Conservation (phyloP, 2,888 invertebrate species). For the Drosophila niveifrons region DNA sequence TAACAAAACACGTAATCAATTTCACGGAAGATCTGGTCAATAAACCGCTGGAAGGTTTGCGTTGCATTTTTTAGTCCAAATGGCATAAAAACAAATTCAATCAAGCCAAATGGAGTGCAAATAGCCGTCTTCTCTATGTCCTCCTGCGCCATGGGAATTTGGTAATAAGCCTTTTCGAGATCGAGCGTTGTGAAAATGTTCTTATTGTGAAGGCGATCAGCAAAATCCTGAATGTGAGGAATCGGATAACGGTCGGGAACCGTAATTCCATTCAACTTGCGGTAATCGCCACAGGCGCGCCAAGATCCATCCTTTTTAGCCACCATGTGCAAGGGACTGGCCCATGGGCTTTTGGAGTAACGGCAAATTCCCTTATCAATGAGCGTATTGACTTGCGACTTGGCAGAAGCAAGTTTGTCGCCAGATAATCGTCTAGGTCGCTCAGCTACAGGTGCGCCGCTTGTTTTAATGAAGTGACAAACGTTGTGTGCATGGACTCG, state of each 20-base stretch:
- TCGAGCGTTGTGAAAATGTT: constrained; percentile 1
- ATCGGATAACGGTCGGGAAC: constrained; percentile 3
- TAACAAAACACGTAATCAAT: constrained; percentile 1
- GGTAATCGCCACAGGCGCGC: neutral
- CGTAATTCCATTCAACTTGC: neutral
- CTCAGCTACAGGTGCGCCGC: neutral
- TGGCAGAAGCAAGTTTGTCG: neutral
- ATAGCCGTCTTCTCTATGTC: constrained; percentile 9
- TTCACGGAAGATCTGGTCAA: constrained; percentile 1
- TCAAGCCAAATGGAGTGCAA: constrained; percentile 5
- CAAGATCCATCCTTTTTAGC: neutral
- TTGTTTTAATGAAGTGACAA: neutral
- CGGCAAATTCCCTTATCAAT: neutral
- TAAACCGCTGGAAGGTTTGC: constrained; percentile 6
- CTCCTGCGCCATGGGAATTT: constrained; percentile 1
- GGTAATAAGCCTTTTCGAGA: constrained; percentile 1
- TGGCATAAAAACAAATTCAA: constrained; percentile 9
- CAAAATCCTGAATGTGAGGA: neutral
- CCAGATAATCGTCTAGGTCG: neutral
- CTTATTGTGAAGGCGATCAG: neutral
- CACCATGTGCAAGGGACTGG: constrained; percentile 4
- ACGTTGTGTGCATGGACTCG: neutral
- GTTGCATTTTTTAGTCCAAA: constrained; percentile 9
- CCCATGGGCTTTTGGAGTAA: neutral
- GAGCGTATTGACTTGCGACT: neutral